Conservation (phyloP, 2,797 vertebrate species). For the Buceros bicornis region DNA sequence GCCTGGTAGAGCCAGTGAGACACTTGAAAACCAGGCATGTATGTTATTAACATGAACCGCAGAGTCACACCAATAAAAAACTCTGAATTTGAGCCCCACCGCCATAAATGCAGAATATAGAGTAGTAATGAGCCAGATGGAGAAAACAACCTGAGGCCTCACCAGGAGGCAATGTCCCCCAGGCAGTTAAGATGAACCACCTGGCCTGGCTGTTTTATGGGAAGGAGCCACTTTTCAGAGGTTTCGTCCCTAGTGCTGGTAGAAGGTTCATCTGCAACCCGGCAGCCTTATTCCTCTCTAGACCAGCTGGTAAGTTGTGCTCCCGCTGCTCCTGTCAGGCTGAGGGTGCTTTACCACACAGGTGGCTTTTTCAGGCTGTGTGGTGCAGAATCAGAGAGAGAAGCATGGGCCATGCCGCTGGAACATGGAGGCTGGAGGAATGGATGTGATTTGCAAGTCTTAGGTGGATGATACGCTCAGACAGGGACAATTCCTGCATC, state of each 20-base stretch:
- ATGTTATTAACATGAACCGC: background rate
- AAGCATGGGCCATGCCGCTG: background rate
- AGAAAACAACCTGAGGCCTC: background rate
- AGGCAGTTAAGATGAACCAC: background rate
- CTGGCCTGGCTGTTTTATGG: background rate
- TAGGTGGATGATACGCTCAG: background rate
- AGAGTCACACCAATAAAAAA: background rate
- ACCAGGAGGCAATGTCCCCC: rapidly evolving
- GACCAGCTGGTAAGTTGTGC: background rate
- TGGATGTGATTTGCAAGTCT: background rate
- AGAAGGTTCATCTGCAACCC: background rate
- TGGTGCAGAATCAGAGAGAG: background rate
- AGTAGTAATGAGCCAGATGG: background rate
- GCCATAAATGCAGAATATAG: background rate
- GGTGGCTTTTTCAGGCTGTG: background rate
- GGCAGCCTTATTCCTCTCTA: background rate
- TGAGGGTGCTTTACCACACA: rapidly evolving
- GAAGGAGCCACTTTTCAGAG: background rate
- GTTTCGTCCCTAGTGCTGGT: background rate
- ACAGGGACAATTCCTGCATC: background rate
- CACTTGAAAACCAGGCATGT: background rate
- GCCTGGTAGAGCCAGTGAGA: background rate
- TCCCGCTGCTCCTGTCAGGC: background rate
- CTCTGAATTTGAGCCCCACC: background rate
- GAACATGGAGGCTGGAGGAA: background rate